Evolutionary conservation across 2,113 vertebrate genomes (phyloP).

Genomic region (Phyllostomus discolor): DNA sequence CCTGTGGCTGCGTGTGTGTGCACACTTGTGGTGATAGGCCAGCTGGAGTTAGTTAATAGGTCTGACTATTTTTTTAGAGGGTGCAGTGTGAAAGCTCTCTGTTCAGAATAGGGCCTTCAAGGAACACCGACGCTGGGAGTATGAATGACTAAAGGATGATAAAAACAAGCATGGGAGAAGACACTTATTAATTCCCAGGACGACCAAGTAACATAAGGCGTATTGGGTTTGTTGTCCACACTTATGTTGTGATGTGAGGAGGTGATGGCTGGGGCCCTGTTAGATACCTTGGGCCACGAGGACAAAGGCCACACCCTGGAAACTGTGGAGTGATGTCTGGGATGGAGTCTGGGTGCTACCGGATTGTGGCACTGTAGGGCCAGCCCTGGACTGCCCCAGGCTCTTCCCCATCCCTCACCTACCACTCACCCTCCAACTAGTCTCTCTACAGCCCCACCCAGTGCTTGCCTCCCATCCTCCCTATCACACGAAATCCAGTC

Average conservation of each 20-base stretch:
- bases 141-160: background rate
- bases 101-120: background rate
- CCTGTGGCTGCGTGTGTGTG: background rate
- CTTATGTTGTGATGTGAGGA: background rate
- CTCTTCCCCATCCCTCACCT: background rate
- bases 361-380: no score
- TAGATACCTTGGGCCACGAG: background rate
- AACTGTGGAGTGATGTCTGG: background rate
- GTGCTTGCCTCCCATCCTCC: background rate
- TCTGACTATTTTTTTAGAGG: no score
- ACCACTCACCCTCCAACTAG: background rate
- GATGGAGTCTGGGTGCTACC: background rate
- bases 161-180: background rate
- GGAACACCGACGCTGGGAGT: background rate
- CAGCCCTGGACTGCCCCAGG: background rate
- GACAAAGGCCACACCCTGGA: background rate
- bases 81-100: background rate
- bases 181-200: background rate
- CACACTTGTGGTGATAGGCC: no score
- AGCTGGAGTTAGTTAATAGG: no score
- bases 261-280: background rate
- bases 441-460: background rate
- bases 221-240: background rate
- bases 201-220: background rate
- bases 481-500: background rate